These are phyloP conservation scores for Loris lydekkerianus DNA, from an alignment of 2,797 vertebrate species.

Conservation along the genomic window DNA sequence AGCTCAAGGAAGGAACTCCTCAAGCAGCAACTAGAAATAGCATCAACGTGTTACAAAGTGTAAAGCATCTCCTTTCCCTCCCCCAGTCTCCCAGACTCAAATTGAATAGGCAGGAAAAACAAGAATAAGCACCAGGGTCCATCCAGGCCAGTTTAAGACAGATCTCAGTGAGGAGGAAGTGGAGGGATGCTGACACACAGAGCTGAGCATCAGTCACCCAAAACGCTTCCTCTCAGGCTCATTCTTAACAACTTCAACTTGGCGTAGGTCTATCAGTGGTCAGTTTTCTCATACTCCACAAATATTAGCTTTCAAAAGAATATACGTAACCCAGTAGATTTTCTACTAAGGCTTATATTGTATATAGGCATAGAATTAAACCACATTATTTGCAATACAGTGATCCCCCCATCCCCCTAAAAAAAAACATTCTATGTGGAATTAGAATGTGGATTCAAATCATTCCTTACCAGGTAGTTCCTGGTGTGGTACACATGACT, in stretches of 20 bases:
- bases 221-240: constrained; percentile 32
- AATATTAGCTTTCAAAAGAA: constrained; percentile 1
- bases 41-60: constrained; percentile 62
- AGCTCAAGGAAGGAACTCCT: constrained; percentile 76
- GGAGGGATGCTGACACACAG: not conserved
- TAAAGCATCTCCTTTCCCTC: constrained; percentile 66
- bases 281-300: constrained; percentile 54
- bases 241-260: constrained; percentile 47
- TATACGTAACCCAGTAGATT: not conserved
- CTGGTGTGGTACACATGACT: not conserved
- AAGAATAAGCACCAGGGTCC: not conserved
- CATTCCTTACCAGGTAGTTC: not conserved
- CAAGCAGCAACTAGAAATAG: constrained; percentile 76
- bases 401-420: not conserved
- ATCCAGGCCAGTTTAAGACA: not conserved
- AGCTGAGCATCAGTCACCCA: not conserved
- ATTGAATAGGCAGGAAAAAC: not conserved
- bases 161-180: constrained; percentile 42
- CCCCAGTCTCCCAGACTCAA: constrained; percentile 45
- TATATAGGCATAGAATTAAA: not conserved
- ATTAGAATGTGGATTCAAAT: not conserved
- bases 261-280: not conserved
- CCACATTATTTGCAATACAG: constrained; percentile 26
- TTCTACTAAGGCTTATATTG: not conserved
- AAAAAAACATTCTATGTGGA: not conserved